Base-by-base conservation (phyloP, 2,888 invertebrate species). In the Drosophila affinis region DNA sequence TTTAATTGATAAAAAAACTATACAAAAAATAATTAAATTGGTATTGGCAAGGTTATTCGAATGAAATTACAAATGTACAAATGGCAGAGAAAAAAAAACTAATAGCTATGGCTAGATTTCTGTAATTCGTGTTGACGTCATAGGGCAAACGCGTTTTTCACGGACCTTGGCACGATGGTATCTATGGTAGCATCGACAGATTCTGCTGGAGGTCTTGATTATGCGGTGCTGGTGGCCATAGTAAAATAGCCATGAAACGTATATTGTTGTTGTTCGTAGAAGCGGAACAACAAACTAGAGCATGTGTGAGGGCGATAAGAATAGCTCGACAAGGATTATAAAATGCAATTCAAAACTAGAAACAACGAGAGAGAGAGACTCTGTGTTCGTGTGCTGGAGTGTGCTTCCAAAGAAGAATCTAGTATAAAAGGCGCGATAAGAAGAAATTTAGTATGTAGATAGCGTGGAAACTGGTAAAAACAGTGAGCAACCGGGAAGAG, bases 1-100 rank as follows among this genome's bases (percentile, higher is more conserved):
- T 72, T 84, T 84, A 74, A 79, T 84, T 86, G 84, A 82, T 83
- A 72, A 78, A 73, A 49, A 53, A 34, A 34, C 9, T n/a, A 7
- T 32, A 27, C 18, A 53, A 21, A 55, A 18, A 52, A 17, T 65
- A 32, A 63, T 56, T 47, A 45, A 68, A 58, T 67, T 53, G 32
- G 32, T 62, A 54, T 57, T 55, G 44, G 65, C 65, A 73, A 58
- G 63, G 56, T 54, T 27, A 56, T 64, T 55, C 55, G 45, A 64
- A 56, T 45, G 32, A 64, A 55, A 65, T 65, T 63, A 63, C 53
- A 64, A 7, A 39, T 27, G 39, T 34, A 17, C n/a, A 58, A 34
- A 39, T 58, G 12, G 14, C 52, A 45, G 32, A 24, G 3, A 57
- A 48, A 61, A 21, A 27, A 55, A 44, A 24, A 24, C 9, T 46